Conservation (phyloP, 2,797 vertebrate genomes). For the Chaetodon trifasciatus region DNA sequence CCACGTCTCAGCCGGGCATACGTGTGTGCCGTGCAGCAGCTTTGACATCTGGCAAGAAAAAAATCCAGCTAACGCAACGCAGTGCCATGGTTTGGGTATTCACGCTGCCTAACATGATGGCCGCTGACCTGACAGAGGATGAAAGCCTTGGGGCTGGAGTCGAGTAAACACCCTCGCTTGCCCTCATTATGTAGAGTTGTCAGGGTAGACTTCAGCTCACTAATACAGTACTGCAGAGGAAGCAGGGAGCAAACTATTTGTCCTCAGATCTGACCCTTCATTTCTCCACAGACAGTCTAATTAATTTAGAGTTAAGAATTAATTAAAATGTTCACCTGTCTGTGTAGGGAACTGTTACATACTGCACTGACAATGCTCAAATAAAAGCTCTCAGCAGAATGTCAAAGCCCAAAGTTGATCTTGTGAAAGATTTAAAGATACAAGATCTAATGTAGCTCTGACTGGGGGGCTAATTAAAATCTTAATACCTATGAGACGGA, state of each 20-base stretch:
- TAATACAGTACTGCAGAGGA: slow-evolving; percentile 44
- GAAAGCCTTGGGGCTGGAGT: slow-evolving; percentile 62
- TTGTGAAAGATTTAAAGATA: slow-evolving; percentile 21
- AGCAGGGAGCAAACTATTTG: slow-evolving; percentile 34
- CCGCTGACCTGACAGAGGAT: slow-evolving; percentile 72
- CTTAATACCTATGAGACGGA: neutral
- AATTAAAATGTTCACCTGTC: slow-evolving; percentile 61
- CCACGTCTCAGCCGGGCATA: slow-evolving; percentile 18
- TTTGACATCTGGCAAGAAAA: slow-evolving; percentile 58
- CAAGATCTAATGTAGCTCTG: neutral
- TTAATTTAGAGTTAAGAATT: slow-evolving; percentile 54
- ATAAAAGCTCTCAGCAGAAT: slow-evolving; percentile 40
- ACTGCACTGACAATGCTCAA: slow-evolving; percentile 19
- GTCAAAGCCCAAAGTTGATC: slow-evolving; percentile 5
- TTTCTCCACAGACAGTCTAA: slow-evolving; percentile 37
- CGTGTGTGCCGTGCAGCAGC: slow-evolving; percentile 19
- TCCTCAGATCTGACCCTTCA: slow-evolving; percentile 32
- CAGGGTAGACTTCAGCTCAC: slow-evolving; percentile 46
- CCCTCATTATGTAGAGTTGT: slow-evolving; percentile 75
- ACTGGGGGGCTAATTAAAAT: slow-evolving; percentile 49
- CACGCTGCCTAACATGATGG: slow-evolving; percentile 65
- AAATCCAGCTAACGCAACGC: slow-evolving; percentile 42
- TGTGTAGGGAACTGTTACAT: slow-evolving; percentile 8
- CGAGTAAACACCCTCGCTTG: slow-evolving; percentile 60
- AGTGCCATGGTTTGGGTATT: slow-evolving; percentile 44